phyloP scores from a whole-genome alignment of 2,113 vertebrate species.

The Lophotis ruficrista region DNA sequence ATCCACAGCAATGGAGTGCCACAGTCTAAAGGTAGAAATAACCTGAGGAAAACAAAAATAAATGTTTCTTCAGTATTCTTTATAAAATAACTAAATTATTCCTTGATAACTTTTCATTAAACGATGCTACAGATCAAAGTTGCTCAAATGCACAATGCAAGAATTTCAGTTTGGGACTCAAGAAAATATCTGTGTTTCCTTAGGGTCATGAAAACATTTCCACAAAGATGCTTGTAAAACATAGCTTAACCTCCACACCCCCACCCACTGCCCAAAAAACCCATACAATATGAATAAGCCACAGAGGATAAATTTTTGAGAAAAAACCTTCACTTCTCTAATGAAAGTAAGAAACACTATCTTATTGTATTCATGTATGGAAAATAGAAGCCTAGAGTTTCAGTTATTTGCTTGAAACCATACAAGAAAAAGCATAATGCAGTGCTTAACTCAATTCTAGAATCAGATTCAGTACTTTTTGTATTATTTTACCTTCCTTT shows the following conservation, averaged over 20 bases:
- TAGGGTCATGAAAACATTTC: background rate
- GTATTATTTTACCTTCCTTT: background rate
- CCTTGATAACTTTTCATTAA: background rate
- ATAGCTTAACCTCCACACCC: background rate
- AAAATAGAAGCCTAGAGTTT: background rate
- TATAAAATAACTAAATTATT: background rate
- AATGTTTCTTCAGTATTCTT: background rate
- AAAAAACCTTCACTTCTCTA: background rate
- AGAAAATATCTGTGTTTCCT: background rate
- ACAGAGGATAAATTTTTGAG: background rate
- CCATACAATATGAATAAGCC: background rate
- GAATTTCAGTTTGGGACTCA: background rate
- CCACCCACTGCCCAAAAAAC: accelerated
- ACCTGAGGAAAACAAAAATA: background rate
- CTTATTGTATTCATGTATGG: background rate
- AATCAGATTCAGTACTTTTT: background rate
- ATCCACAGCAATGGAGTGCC: background rate
- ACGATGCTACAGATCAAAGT: background rate
- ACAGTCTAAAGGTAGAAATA: background rate
- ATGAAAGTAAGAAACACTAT: background rate
- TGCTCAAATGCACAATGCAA: background rate
- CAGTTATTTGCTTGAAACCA: background rate
- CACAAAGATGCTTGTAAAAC: background rate
- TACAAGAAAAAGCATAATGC: background rate
- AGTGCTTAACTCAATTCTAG: background rate